Base-by-base conservation (phyloP, 2,797 vertebrate genomes). In the Hylomyscus alleni region DNA sequence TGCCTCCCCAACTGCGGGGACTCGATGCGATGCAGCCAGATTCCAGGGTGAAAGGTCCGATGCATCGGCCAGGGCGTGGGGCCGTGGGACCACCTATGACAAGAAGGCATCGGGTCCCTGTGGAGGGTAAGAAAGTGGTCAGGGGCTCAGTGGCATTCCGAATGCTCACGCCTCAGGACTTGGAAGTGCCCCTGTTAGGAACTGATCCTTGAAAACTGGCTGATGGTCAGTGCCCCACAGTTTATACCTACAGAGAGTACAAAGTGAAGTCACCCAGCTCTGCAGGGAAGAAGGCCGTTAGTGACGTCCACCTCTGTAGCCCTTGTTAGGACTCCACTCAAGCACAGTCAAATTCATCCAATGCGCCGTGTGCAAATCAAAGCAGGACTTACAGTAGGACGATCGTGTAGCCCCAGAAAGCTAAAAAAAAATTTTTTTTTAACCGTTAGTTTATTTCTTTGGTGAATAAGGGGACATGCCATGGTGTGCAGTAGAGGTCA, bases 51-150 rank as follows among this genome's bases (percentile, higher is more conserved):
- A 34, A 44, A 78, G 60, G 1, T 1, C 52, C 12, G 4, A 12
- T 12, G 8, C 2, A 15, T 81, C 11, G 0, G 58, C 44, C 52
- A 17, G 5, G 3, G n/a, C 1, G 22, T 2, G 7, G 14, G 11
- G 29, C 4, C 14, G n/a, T 60, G 9, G 0, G 24, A 1, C 31
- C 69, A 54, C 54, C 13, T 6, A 12, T 0, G 0, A 29, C 2
- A 14, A 62, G 24, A 19, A 0, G 1, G 0, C 40, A 17, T 15
- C 9, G 8, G 5, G 20, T 26, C 31, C 3, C 60, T 4, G 9
- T 3, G 8, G 24, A 29, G 6, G n/a, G 11, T 0, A 1, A 12
- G 19, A 22, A 12, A 58, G 54, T 0, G 4, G 5, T 54, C 54
- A 52, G 52, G 11, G 31, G 20, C 15, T 73, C 50, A 4, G 50